Conservation (phyloP, 2,113 vertebrate genomes). For the Ammospiza caudacuta region DNA sequence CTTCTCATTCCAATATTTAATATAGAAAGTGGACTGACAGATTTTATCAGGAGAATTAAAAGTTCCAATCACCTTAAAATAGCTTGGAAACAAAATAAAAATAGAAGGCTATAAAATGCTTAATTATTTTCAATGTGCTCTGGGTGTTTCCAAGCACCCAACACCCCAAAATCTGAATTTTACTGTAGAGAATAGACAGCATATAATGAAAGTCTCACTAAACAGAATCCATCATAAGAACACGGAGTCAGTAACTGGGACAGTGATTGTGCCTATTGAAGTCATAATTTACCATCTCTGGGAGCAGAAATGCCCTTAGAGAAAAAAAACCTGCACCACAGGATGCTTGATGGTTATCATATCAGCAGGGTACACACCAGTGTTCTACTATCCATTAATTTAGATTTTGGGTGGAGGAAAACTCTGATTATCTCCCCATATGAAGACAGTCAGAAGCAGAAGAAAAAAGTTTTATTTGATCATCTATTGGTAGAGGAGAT, state of each 20-base stretch:
- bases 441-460: neutral
- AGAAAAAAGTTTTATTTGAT: neutral
- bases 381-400: neutral
- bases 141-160: neutral
- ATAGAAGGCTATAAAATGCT: neutral
- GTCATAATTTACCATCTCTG: neutral
- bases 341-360: neutral
- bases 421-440: neutral
- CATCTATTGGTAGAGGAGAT: accelerated
- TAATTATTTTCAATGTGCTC: neutral
- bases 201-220: neutral
- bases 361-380: neutral
- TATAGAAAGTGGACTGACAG: neutral
- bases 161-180: neutral
- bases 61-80: neutral
- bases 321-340: neutral
- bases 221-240: neutral
- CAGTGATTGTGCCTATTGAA: neutral
- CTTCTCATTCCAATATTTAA: neutral
- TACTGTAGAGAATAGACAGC: neutral
- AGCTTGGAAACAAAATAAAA: neutral
- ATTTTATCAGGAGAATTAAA: neutral
- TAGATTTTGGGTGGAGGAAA: neutral
- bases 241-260: neutral
- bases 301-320: neutral